Conservation (phyloP, 2,888 invertebrate species). For the Bursaphelenchus okinawaensis region DNA sequence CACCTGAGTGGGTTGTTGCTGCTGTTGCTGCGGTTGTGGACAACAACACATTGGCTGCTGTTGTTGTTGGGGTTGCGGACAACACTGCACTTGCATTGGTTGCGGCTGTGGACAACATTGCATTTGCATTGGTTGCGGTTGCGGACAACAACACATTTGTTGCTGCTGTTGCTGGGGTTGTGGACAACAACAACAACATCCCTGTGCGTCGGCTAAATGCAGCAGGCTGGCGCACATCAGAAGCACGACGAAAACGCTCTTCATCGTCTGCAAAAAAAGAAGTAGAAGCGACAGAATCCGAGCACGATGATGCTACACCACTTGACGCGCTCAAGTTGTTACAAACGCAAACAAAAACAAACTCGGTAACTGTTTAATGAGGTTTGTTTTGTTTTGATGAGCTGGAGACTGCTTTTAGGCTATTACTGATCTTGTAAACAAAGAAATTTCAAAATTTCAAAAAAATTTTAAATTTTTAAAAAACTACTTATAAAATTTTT, state of each 20-base stretch:
- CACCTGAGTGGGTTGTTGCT: neutral
- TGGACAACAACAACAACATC: neutral
- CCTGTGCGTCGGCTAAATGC: neutral
- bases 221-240: neutral
- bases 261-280: neutral
- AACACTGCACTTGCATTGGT: neutral
- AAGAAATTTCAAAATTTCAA: too few relatives aligned
- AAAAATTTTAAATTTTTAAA: too few relatives aligned
- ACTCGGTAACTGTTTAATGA: too few relatives aligned
- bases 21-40: constrained; percentile 2
- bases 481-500: too few relatives aligned
- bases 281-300: too few relatives aligned
- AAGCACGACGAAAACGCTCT: neutral
- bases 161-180: neutral
- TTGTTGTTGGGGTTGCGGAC: constrained; percentile 1
- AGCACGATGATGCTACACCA: too few relatives aligned
- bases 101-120: neutral
- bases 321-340: too few relatives aligned
- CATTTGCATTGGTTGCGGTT: constrained; percentile 7
- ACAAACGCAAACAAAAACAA: too few relatives aligned
- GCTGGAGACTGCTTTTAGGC: too few relatives aligned
- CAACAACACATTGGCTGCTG: constrained; percentile 1
- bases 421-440: too few relatives aligned
- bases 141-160: neutral
- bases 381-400: too few relatives aligned